These are phyloP conservation scores for Styela clava DNA, from an alignment of 23 tunicate species.

Conservation along the genomic window DNA sequence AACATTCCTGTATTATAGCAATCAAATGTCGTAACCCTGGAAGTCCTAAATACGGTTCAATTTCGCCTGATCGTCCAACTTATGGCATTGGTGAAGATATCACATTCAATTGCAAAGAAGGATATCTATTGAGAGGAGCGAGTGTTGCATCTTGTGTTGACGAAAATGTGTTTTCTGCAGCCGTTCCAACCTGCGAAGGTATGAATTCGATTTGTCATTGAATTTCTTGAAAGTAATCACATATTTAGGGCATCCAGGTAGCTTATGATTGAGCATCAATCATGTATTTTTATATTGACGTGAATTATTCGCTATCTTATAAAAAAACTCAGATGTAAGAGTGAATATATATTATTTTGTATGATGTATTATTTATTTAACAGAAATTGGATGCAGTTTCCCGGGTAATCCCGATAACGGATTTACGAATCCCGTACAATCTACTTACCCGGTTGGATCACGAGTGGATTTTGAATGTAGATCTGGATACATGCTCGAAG, in stretches of 20 bases:
- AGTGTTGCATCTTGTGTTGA: slow-evolving; percentile 8
- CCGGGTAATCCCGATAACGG: slow-evolving; percentile 28
- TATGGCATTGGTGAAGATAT: slow-evolving; percentile 17
- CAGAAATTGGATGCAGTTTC: slow-evolving; percentile 27
- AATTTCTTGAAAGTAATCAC: neutral
- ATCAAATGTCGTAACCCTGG: slow-evolving; percentile 11
- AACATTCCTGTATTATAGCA: too few relatives aligned
- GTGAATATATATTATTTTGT: too few relatives aligned
- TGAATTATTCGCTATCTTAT: too few relatives aligned
- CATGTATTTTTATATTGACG: too few relatives aligned
- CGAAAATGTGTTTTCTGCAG: slow-evolving; percentile 21
- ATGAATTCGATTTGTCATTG: neutral
- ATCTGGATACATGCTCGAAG: slow-evolving; percentile 16
- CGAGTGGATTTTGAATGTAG: slow-evolving; percentile 13
- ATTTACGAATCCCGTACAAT: slow-evolving; percentile 6
- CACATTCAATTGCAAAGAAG: slow-evolving; percentile 30
- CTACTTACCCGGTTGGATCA: slow-evolving; percentile 28
- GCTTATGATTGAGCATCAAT: too few relatives aligned
- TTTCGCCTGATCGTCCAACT: neutral
- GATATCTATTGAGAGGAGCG: slow-evolving; percentile 27
- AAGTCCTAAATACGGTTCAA: slow-evolving; percentile 17
- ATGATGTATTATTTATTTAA: neutral
- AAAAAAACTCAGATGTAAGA: too few relatives aligned
- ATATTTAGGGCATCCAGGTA: too few relatives aligned
- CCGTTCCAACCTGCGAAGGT: slow-evolving; percentile 37